Evolutionary conservation across 2,113 vertebrate species (phyloP).

Genomic region (Leptobrachium ailaonicum): DNA sequence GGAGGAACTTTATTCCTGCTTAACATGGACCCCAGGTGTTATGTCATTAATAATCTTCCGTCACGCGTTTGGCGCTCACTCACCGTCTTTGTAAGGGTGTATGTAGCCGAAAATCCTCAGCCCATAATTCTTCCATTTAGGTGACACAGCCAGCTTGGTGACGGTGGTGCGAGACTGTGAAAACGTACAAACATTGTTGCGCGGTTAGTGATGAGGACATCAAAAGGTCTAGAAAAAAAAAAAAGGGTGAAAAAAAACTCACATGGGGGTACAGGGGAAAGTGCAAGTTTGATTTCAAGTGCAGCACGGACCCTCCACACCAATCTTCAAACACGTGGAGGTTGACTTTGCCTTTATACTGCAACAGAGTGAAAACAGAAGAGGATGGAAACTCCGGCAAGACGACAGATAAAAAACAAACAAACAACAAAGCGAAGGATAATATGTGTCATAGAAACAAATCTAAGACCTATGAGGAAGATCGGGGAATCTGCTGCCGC

Average conservation of each 20-base stretch:
- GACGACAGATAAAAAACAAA: no score
- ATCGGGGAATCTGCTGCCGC: no score
- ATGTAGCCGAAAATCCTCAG: constrained; percentile 94
- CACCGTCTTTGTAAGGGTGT: constrained; percentile 95
- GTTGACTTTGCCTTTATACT: constrained; percentile 93
- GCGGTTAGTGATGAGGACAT: not conserved
- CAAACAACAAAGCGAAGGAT: no score
- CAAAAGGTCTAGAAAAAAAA: not conserved
- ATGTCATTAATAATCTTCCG: no score
- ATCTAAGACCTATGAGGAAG: no score
- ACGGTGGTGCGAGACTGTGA: constrained; percentile 85
- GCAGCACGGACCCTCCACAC: constrained; percentile 88
- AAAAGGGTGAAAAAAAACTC: constrained; percentile 62
- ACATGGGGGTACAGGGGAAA: constrained; percentile 95
- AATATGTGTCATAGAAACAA: no score
- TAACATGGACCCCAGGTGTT: no score
- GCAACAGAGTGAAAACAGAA: constrained; percentile 33
- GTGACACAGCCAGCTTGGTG: constrained; percentile 93
- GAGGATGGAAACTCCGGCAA: no score
- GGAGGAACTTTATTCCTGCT: no score
- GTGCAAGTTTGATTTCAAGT: constrained; percentile 91
- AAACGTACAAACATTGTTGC: not conserved
- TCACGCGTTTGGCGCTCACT: constrained; percentile 31
- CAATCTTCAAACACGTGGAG: constrained; percentile 97
- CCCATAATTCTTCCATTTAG: constrained; percentile 98